Evolutionary conservation across 1,140 invertebrate genomes (phyloP), one percentile per base, ranked within the genome.

Genomic region (Maconellicoccus hirsutus): DNA sequence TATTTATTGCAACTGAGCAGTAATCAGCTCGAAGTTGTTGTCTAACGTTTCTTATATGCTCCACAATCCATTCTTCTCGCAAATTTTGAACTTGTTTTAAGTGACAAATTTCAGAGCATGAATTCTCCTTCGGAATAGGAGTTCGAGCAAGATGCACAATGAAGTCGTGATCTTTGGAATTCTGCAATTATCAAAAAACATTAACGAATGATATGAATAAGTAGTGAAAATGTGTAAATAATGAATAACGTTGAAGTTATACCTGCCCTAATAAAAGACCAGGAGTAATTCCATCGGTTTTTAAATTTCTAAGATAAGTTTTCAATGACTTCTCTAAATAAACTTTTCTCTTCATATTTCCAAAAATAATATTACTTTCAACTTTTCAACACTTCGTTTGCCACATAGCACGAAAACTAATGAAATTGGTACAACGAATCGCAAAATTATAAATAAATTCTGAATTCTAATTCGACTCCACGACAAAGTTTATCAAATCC

Each of bases 211-310:
- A n/a, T 26, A 10, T 0, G 23, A 71, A 27, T 59, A 16, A 8
- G n/a, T 8, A 38, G 14, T 21, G 19, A 10, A 52, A 71, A 22
- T 71, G 59, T 71, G 21, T 4, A 59, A 38, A 70, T 71, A 14
- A 38, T 38, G 14, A 14, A 14, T 14, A 38, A 29, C 23, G 22
- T 21, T 70, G 27, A 29, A 0, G 42, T 16, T 14, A 25, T 69
- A 73, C 73, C 69, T 73, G 73, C 19, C 73, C 73, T 33, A 73
- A 38, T 29, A 73, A 69, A n/a, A 73, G 63, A 22, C 73, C 73
- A 6, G 71, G 70, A 42, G 70, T 69, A 21, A 70, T 61, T 21
- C 52, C 71, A 66, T 73, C 69, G 1, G 71, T 42, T 52, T 73
- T 70, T 22, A 66, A 66, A 25, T 8, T 66, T 25, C 25, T 66